Evolutionary conservation across 2,888 invertebrate species (phyloP).

Genomic region (Disparrhopalites patrizii): DNA sequence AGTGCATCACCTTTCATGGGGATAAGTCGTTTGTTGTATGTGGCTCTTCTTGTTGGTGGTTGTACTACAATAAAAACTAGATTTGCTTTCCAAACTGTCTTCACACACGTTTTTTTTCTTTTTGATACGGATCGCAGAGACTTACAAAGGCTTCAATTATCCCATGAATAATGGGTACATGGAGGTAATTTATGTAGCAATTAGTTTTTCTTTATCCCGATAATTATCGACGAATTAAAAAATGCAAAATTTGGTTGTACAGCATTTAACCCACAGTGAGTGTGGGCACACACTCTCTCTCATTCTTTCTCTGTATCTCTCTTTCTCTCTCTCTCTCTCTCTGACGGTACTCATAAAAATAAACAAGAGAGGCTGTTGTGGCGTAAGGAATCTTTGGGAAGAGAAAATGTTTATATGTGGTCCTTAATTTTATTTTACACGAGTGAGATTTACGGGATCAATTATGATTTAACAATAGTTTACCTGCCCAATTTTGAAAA

Average conservation of each 20-base stretch:
- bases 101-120: too few relatives aligned
- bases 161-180: slow-evolving; percentile 16
- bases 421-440: not conserved
- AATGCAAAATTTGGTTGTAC: slow-evolving; percentile 12
- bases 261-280: not conserved
- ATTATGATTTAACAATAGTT: slow-evolving; percentile 10
- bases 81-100: not conserved
- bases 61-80: not conserved
- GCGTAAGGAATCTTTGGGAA: too few relatives aligned
- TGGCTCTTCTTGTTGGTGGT: not conserved
- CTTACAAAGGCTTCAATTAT: slow-evolving; percentile 9
- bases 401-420: too few relatives aligned
- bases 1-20: not conserved
- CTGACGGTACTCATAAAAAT: too few relatives aligned
- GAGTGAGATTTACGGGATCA: slow-evolving; percentile 17
- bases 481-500: not conserved
- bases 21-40: not conserved
- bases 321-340: too few relatives aligned
- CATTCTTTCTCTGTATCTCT: not conserved
- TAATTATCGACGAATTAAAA: slow-evolving; percentile 5
- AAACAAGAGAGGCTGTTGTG: too few relatives aligned
- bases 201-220: slow-evolving; percentile 12
- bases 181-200: slow-evolving; percentile 20
- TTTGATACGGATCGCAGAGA: not conserved
- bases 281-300: not conserved